Conservation (phyloP, 2,113 vertebrate species). For the Salvelinus alpinus region DNA sequence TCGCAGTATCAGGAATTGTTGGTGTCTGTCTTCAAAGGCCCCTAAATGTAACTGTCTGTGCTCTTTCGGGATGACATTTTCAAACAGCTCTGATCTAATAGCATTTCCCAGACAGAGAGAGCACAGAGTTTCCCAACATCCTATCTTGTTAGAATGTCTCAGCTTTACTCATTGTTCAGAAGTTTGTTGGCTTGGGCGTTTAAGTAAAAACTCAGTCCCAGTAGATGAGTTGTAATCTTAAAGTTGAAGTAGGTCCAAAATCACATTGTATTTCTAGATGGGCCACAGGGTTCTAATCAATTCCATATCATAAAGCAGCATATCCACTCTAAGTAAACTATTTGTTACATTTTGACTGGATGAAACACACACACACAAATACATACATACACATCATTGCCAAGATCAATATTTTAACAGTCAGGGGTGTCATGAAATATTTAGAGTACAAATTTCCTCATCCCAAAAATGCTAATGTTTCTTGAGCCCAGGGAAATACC, state of each 20-base stretch:
- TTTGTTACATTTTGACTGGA: too few relatives aligned
- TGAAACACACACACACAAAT: slow-evolving; percentile 39
- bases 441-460: slow-evolving; percentile 57
- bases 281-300: background rate
- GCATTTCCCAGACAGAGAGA: slow-evolving; percentile 16
- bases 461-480: slow-evolving; percentile 47
- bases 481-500: slow-evolving; percentile 40
- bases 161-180: slow-evolving; percentile 61
- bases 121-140: slow-evolving; percentile 37
- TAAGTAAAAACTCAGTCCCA: background rate
- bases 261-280: background rate
- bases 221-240: background rate
- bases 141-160: slow-evolving; percentile 67
- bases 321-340: too few relatives aligned
- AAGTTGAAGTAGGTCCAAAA: background rate
- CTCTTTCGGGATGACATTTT: slow-evolving; percentile 32
- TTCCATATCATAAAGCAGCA: background rate
- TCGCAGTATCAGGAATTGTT: slow-evolving; percentile 33
- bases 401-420: slow-evolving; percentile 59
- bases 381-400: background rate
- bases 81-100: slow-evolving; percentile 21
- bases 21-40: slow-evolving; percentile 40
- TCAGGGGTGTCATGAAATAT: slow-evolving; percentile 66
- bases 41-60: slow-evolving; percentile 41
- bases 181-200: background rate